Percentiles rank a stretch among this genome's conserved stretches.
Conservation (phyloP, 1,140 invertebrate genomes). For the Nixonia krombeini region DNA sequence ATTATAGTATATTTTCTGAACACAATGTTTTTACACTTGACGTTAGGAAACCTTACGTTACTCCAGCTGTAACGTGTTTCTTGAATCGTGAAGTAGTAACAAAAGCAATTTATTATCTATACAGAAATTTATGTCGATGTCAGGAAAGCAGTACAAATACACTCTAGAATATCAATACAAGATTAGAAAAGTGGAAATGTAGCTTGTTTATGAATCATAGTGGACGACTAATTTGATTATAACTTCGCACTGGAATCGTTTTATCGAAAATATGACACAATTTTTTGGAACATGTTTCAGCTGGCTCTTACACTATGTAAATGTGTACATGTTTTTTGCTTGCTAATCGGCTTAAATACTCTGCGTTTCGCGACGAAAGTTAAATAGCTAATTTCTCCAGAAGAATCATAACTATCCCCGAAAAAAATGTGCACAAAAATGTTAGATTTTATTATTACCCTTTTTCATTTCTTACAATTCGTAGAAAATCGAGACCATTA, state of each 20-base stretch:
- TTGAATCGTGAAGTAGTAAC: constrained; percentile 46
- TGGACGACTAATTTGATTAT: constrained; percentile 64
- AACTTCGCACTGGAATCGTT: constrained; percentile 59
- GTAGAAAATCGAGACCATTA: constrained; percentile 47
- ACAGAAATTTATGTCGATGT: no score
- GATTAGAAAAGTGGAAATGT: no score
- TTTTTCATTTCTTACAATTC: constrained; percentile 17
- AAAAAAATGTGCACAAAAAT: constrained; percentile 41
- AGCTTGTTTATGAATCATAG: no score
- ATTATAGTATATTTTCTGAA: constrained; percentile 73
- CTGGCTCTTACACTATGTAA: constrained; percentile 67
- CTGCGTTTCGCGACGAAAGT: constrained; percentile 67
- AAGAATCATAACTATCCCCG: constrained; percentile 39
- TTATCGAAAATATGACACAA: constrained; percentile 23
- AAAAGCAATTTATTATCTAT: no score
- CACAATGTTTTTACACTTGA: constrained; percentile 73
- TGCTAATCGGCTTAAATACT: constrained; percentile 70
- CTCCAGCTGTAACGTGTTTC: constrained; percentile 65
- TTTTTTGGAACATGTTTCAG: constrained; percentile 63
- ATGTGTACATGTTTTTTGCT: constrained; percentile 70
- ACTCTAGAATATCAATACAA: no score
- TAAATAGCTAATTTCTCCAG: constrained; percentile 54
- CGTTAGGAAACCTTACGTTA: constrained; percentile 72
- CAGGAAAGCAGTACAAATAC: no score
- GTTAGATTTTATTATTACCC: constrained; percentile 19